These are phyloP conservation scores for Linnaemya vulpina DNA, from an alignment of 2,888 invertebrate genomes.

Conservation along the genomic window DNA sequence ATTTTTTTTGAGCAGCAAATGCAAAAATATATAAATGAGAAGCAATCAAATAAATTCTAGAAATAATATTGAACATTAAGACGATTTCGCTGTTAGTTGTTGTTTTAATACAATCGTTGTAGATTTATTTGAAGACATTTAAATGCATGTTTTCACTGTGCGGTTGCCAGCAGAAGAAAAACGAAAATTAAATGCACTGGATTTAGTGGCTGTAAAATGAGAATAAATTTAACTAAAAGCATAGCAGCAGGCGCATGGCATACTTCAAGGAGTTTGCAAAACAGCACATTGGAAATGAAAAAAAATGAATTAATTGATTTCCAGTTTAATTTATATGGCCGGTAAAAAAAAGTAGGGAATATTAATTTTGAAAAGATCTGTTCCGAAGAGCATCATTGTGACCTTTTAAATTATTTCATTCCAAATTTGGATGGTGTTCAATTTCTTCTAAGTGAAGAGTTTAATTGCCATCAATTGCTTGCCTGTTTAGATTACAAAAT, in stretches of 20 bases:
- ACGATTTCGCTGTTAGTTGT: neutral
- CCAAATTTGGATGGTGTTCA: too few species aligned
- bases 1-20: conserved; percentile 10
- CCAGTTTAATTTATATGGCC: too few species aligned
- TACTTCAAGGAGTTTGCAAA: neutral
- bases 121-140: conserved; percentile 45
- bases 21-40: conserved; percentile 3
- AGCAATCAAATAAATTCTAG: neutral
- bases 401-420: too few species aligned
- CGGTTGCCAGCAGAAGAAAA: neutral
- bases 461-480: too few species aligned
- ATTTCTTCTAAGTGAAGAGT: too few species aligned
- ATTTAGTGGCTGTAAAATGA: neutral
- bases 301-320: too few species aligned
- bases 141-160: conserved; percentile 35
- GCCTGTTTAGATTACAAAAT: too few species aligned
- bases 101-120: conserved; percentile 10
- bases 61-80: conserved; percentile 51
- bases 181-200: neutral
- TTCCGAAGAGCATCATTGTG: too few species aligned
- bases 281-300: too few species aligned
- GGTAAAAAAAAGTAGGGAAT: too few species aligned
- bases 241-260: conserved; percentile 13
- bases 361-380: too few species aligned
- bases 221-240: conserved; percentile 3